Base-by-base conservation (phyloP, 2,797 vertebrate species). In the Thalassophryne amazonica region DNA sequence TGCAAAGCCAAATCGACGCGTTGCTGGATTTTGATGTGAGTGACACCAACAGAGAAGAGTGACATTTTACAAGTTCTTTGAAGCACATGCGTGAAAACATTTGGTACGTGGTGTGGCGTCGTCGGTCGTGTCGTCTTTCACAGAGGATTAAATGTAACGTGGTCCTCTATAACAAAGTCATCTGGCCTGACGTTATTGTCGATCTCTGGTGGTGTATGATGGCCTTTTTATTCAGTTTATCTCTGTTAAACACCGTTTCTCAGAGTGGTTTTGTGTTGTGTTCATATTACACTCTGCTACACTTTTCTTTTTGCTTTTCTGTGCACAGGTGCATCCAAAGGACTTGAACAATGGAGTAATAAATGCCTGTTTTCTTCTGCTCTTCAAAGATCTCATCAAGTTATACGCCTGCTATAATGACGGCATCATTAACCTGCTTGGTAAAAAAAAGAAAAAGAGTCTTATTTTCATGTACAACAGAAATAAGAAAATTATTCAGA, bases 311-410 rank as follows among this genome's bases (percentile, higher is more conserved):
- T 17, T 56, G 1, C 4, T 2, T 50, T 54, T 55, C 12, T 58
- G 9, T 43, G 53, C 37, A 15, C 64, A 99, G 97, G 95, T 96
- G 68, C 92, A 96, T 76, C 91, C 93, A 73, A 93, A 92, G 66
- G 97, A 99, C 48, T 86, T 99, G 69, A 93, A 92, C 78, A 96
- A 99, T 38, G 93, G 90, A 9, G 95, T 98, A 80, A 97, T 99
- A 89, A 98, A 97, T 69, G 93, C 94, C 86, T 94, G 92, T 78
- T 99, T 99, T 81, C 92, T 98, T 77, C 92, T 98, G 33, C 94
- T 99, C 43, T 99, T 99, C 88, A 99, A 98, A 92, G 97, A 99
- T 76, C 91, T 99, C 78, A 98, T 99, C 80, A 98, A 98, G 85
- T 86, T 99, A 64, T 99, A 98, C 60, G 97, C 97, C 65, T 99